Percentiles rank a stretch among this genome's conserved stretches.
Evolutionary conservation across 2,888 invertebrate species (phyloP).

Genomic region (Sarcophaga variegata): DNA sequence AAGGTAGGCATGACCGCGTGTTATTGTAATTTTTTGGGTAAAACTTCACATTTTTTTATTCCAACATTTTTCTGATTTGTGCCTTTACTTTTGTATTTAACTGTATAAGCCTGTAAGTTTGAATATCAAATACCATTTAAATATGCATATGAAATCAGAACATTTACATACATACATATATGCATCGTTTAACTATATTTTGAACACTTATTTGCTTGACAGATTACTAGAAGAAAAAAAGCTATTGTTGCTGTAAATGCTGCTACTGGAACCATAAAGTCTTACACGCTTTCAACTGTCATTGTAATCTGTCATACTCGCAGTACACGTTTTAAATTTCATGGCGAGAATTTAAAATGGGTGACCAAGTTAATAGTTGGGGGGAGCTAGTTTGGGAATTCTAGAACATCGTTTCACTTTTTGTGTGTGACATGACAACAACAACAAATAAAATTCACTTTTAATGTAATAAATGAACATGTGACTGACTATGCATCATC

Average conservation of each 20-base stretch:
- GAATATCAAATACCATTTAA: background rate
- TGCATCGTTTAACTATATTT: slow-evolving; percentile 37
- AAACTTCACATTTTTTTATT: background rate
- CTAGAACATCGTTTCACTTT: slow-evolving; percentile 9
- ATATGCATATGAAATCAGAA: background rate
- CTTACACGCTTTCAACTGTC: background rate
- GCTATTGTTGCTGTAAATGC: slow-evolving; percentile 1
- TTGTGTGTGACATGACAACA: slow-evolving; percentile 42
- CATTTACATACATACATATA: background rate
- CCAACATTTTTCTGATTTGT: background rate
- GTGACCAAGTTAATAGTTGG: background rate
- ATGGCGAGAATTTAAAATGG: background rate
- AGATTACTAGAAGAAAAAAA: no score
- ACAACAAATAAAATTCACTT: slow-evolving; percentile 2
- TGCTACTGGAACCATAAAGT: background rate
- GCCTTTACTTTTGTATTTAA: background rate
- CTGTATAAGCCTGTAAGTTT: background rate
- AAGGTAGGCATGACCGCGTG: no score
- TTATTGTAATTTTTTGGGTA: background rate
- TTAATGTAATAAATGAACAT: slow-evolving; percentile 37
- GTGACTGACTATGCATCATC: background rate
- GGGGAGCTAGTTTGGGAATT: background rate
- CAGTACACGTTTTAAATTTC: slow-evolving; percentile 25
- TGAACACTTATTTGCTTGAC: slow-evolving; percentile 26
- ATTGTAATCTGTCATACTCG: background rate